Base-by-base conservation (phyloP, 2,888 invertebrate species). In the Ichneumoninae sp. region DNA sequence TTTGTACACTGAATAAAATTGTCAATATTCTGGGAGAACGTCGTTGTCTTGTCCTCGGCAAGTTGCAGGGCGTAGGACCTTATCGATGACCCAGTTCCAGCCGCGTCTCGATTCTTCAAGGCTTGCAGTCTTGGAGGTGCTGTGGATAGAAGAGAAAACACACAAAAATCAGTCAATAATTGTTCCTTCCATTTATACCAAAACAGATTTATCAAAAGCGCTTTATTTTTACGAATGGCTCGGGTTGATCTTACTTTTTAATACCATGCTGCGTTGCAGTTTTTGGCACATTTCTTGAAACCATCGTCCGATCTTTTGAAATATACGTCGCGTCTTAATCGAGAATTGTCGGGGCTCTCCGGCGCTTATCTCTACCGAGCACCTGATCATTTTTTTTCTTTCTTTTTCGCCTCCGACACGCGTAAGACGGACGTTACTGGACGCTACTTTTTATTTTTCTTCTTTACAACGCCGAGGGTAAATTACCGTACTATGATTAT, bases 1-100 rank as follows among this genome's bases (percentile, higher is more conserved):
- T 96, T 95, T 8, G 98, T 98, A 93, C 98, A 98, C 72, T 97
- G 96, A 85, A 98, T 98, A 93, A 98, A 98, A 94, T 98, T 97
- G 93, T 98, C 97, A 82, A 98, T 97, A 91, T 98, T 98, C 94
- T 97, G 97, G 54, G 98, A 98, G 93, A 98, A 98, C 2, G 97
- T 98, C 26, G 98, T 98, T 90, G 96, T 96, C 91, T 96, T 96
- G 94, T 98, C 98, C 85, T 96, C 96, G 0, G 97, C 97, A 76
- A 98, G 94, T 87, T 97, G 96, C 1, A 98, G 94, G 7, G 97
- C 97, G 92, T 97, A 98, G 3, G 96, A 96, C 40, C 97, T 95
- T 80, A 97, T 95, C 1, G 97, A 95, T 22, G 97, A 96, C 54
- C 97, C 97, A 36, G 94, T 95, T 87, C 94, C 94, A 90, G 94